Evolutionary conservation across 2,888 invertebrate species (phyloP).

Genomic region (Drosophila koepferae): DNA sequence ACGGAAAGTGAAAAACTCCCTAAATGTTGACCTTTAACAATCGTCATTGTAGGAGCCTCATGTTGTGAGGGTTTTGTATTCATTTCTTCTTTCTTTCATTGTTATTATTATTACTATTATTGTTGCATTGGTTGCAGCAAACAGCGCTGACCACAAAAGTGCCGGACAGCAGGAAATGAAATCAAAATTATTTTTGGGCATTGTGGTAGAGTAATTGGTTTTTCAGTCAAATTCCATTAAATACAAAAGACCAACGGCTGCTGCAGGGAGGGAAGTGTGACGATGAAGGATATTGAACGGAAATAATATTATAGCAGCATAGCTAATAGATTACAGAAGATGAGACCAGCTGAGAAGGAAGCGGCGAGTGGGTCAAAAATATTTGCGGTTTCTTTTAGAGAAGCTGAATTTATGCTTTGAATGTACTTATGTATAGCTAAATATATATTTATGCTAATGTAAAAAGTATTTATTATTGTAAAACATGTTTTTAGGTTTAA

Average conservation of each 20-base stretch:
- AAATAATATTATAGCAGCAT: conserved; percentile 22
- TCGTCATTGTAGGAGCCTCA: conserved; percentile 39
- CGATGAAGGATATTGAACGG: conserved; percentile 36
- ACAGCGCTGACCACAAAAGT: conserved; percentile 65
- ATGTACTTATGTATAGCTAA: background rate
- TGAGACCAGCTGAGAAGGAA: background rate
- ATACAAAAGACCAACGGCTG: background rate
- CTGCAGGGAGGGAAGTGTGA: background rate
- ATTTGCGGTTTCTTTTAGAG: background rate
- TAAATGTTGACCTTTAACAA: conserved; percentile 71
- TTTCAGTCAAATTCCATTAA: conserved; percentile 64
- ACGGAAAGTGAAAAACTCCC: conserved; percentile 66
- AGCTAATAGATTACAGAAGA: background rate
- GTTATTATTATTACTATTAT: conserved; percentile 31
- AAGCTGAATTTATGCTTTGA: background rate
- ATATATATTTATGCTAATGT: no score
- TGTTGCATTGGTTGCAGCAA: conserved; percentile 57
- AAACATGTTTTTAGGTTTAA: background rate
- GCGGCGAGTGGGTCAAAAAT: background rate
- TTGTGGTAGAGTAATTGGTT: conserved; percentile 77
- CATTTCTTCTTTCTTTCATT: conserved; percentile 25
- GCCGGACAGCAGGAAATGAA: conserved; percentile 61
- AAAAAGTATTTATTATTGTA: background rate
- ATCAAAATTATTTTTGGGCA: conserved; percentile 75
- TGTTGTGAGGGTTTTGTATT: conserved; percentile 33